A percentile compares a stretch with the other conserved stretches of the same genome.
phyloP scores from a whole-genome alignment of 2,113 vertebrate species.

The Sturnira hondurensis region DNA sequence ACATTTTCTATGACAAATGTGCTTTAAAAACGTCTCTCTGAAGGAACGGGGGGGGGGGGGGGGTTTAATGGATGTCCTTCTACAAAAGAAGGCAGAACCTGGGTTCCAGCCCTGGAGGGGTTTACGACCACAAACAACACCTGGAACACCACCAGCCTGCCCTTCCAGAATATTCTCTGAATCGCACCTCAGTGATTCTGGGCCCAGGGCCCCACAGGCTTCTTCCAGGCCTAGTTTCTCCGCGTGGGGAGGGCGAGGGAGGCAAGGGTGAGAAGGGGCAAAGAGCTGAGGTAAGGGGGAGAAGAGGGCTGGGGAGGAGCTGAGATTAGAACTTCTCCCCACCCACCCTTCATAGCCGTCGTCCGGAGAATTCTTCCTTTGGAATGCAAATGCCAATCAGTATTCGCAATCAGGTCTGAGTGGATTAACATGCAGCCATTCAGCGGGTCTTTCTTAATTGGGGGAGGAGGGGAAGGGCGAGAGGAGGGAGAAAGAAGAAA shows the following conservation, averaged over 20 bases:
- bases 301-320: not conserved
- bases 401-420: not conserved
- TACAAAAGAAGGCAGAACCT: not conserved
- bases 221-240: not conserved
- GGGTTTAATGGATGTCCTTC: not conserved
- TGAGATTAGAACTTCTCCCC: not conserved
- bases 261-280: not conserved
- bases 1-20: not conserved
- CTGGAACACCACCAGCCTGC: not conserved
- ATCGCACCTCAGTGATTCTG: not conserved
- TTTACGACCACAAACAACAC: not conserved
- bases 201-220: not conserved
- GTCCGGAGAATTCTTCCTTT: not conserved
- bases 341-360: not conserved
- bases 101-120: not conserved
- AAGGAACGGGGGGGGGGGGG: no score
- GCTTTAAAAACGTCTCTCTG: not conserved
- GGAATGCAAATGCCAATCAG: slow-evolving; percentile 15
- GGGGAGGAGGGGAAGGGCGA: no score
- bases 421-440: not conserved
- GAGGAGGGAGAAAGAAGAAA: not conserved
- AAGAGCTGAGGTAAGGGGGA: not conserved
- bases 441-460: not conserved
- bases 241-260: no score
- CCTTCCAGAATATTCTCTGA: not conserved